Conservation (phyloP, 2,888 invertebrate genomes). For the Loripinus fragilis region DNA sequence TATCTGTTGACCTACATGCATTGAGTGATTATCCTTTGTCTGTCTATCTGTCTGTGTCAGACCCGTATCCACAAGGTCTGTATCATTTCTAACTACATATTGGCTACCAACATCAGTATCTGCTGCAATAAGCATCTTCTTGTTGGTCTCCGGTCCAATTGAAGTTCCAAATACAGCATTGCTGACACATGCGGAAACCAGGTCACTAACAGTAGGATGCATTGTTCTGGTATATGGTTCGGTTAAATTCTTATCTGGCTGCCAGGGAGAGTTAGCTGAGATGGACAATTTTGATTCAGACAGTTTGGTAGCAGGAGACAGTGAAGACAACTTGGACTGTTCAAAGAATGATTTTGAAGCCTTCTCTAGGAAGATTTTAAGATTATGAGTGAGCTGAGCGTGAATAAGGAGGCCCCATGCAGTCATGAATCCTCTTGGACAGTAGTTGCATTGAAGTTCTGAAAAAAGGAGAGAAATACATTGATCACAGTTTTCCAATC, state of each 20-base stretch:
- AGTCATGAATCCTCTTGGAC: conserved; percentile 75
- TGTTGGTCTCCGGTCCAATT: background rate
- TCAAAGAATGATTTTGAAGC: conserved; percentile 28
- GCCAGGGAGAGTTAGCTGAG: background rate
- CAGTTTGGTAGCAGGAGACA: background rate
- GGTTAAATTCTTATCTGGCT: background rate
- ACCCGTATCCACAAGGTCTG: background rate
- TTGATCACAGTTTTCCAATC: too few species aligned
- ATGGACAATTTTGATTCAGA: background rate
- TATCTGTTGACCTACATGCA: background rate
- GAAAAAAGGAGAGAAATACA: conserved; percentile 30
- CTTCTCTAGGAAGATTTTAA: conserved; percentile 73
- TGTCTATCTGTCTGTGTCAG: background rate
- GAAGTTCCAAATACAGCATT: background rate
- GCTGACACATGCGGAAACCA: background rate
- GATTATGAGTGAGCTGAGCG: conserved; percentile 76
- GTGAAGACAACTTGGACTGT: background rate
- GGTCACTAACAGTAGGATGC: background rate
- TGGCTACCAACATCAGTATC: background rate
- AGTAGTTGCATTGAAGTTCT: conserved; percentile 76
- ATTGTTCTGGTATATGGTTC: background rate
- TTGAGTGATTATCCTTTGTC: background rate
- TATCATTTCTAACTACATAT: background rate
- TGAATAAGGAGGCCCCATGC: conserved; percentile 79
- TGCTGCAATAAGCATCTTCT: background rate